phyloP scores from a whole-genome alignment of 2,888 invertebrate species.

The Phaedon cochleariae region DNA sequence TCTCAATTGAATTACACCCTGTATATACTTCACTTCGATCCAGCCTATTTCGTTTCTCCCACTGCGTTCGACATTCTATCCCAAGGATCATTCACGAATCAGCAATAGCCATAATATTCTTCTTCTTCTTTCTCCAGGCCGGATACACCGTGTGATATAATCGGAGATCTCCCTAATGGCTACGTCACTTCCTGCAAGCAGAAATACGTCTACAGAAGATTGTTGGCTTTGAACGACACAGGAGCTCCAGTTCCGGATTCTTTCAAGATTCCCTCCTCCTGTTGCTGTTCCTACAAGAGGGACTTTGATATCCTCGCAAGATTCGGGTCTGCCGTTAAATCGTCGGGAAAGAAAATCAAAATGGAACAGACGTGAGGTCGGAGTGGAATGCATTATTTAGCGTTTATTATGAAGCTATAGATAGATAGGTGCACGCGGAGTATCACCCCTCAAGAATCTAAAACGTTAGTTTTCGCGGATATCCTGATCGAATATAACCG shows the following conservation, averaged over 20 bases:
- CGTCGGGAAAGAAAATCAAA: background rate
- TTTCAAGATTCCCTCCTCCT: slow-evolving; percentile 78
- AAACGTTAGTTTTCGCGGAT: too few relatives aligned
- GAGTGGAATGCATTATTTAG: too few relatives aligned
- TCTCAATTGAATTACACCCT: too few relatives aligned
- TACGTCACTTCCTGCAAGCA: slow-evolving; percentile 67
- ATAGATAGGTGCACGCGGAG: too few relatives aligned
- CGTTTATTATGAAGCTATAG: too few relatives aligned
- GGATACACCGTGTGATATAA: slow-evolving; percentile 61
- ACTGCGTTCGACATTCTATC: too few relatives aligned
- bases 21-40: too few relatives aligned
- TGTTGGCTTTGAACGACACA: slow-evolving; percentile 64
- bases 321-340: background rate
- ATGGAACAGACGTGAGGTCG: background rate
- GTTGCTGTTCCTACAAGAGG: slow-evolving; percentile 68
- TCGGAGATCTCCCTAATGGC: slow-evolving; percentile 61
- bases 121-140: slow-evolving; percentile 9
- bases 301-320: slow-evolving; percentile 39
- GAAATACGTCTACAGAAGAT: slow-evolving; percentile 66
- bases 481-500: too few relatives aligned
- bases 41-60: too few relatives aligned
- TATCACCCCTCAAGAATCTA: too few relatives aligned
- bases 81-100: too few relatives aligned
- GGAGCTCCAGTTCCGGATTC: slow-evolving; percentile 63
- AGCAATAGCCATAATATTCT: too few relatives aligned